Evolutionary conservation across 2,113 vertebrate genomes (phyloP).

Genomic region (Osmerus eperlanus): DNA sequence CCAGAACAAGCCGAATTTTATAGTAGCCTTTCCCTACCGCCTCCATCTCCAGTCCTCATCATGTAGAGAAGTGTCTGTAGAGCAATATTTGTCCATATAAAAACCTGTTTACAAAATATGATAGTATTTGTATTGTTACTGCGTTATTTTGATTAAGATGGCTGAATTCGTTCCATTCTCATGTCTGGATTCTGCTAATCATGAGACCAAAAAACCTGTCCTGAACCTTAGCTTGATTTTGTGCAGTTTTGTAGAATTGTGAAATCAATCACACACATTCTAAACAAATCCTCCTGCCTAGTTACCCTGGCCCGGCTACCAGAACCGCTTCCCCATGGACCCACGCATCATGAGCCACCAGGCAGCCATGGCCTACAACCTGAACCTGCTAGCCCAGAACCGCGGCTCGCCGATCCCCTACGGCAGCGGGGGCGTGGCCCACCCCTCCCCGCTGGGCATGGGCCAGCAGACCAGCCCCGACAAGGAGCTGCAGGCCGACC

Average conservation of each 20-base stretch:
- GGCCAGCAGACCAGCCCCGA: constrained; percentile 84
- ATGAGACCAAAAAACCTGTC: not conserved
- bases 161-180: too few relatives aligned
- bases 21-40: not conserved
- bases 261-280: not conserved
- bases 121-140: too few relatives aligned
- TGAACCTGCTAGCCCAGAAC: constrained; percentile 90
- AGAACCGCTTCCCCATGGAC: constrained; percentile 95
- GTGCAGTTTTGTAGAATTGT: too few relatives aligned
- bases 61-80: not conserved
- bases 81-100: too few relatives aligned
- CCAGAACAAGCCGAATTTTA: not conserved
- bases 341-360: constrained; percentile 94
- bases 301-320: constrained; percentile 96
- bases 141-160: too few relatives aligned
- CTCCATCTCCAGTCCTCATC: not conserved
- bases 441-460: constrained; percentile 86
- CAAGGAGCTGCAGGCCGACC: constrained; percentile 87
- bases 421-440: constrained; percentile 84
- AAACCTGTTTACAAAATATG: too few relatives aligned
- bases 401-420: constrained; percentile 91
- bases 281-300: constrained; percentile 34
- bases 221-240: not conserved
- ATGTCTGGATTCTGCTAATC: not conserved
- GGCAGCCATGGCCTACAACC: constrained; percentile 97